These are phyloP conservation scores for Quadroppia sp. DNA, from an alignment of 2,888 invertebrate species.

Conservation along the genomic window DNA sequence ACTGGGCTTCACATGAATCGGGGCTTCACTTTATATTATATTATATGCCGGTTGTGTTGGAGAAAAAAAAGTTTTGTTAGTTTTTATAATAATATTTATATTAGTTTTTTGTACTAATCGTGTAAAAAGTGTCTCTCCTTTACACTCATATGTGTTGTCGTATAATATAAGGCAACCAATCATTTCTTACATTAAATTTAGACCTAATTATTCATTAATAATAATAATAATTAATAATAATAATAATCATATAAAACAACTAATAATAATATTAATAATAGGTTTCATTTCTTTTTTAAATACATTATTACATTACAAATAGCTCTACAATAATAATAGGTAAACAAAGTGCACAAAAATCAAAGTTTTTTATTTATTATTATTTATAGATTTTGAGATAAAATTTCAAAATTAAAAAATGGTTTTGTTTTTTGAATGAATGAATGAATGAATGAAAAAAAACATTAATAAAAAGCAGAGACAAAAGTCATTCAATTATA, in stretches of 20 bases:
- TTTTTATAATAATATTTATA: background rate
- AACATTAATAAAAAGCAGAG: too few species aligned
- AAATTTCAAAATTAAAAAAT: too few species aligned
- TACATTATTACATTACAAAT: constrained; percentile 35
- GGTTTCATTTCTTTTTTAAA: background rate
- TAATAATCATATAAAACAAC: constrained; percentile 31
- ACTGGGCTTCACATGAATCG: constrained; percentile 1
- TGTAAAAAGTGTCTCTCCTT: constrained; percentile 33
- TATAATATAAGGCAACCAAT: constrained; percentile 37
- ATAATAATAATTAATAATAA: constrained; percentile 36
- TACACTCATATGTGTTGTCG: constrained; percentile 35
- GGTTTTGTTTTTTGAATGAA: too few species aligned
- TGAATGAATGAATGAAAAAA: too few species aligned
- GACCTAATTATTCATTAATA: constrained; percentile 36
- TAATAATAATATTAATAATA: constrained; percentile 22
- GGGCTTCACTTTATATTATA: constrained; percentile 3
- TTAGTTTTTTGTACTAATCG: constrained; percentile 29
- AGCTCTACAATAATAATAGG: constrained; percentile 34
- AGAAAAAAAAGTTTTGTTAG: background rate
- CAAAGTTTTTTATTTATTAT: too few species aligned
- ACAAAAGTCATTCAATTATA: constrained; percentile 5
- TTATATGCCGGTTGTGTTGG: background rate
- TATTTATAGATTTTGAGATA: too few species aligned
- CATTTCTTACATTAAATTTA: constrained; percentile 34
- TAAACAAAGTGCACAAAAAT: constrained; percentile 27